These are phyloP conservation scores for Sebastes ruberrimus DNA, from an alignment of 2,797 vertebrate genomes.

Conservation along the genomic window DNA sequence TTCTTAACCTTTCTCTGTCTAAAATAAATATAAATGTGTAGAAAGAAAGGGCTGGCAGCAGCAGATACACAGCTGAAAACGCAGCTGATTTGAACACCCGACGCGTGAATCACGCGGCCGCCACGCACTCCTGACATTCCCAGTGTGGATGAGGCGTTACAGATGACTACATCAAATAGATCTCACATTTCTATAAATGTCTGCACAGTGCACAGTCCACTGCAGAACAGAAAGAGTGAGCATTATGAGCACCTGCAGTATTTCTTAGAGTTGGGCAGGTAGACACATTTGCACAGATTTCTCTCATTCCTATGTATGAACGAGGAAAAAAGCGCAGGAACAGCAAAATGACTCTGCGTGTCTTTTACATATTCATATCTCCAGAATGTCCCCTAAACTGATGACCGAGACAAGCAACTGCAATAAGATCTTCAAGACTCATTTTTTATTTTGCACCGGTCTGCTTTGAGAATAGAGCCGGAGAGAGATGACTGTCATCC, in stretches of 20 bases:
- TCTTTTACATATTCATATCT: conserved; percentile 39
- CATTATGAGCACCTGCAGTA: neutral
- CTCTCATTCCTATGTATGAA: conserved; percentile 25
- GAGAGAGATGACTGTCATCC: conserved; percentile 45
- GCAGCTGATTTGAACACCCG: too few relatives aligned
- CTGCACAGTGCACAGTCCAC: neutral
- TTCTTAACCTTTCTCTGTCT: too few relatives aligned
- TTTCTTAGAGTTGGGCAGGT: neutral
- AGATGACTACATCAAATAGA: conserved; percentile 6
- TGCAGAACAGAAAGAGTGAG: neutral
- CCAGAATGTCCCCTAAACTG: conserved; percentile 30
- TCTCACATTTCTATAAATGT: neutral
- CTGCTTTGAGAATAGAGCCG: conserved; percentile 42
- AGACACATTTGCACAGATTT: neutral
- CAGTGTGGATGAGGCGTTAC: neutral
- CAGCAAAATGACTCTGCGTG: conserved; percentile 7
- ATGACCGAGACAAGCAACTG: conserved; percentile 21
- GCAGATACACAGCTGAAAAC: too few relatives aligned
- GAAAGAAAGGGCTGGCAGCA: too few relatives aligned
- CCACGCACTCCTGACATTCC: too few relatives aligned
- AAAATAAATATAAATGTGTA: too few relatives aligned
- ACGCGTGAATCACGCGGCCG: too few relatives aligned
- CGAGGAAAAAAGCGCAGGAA: neutral
- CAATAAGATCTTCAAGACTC: conserved; percentile 22
- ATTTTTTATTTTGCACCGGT: conserved; percentile 22